These are phyloP conservation scores for Anthopleura xanthogrammica DNA, from an alignment of 92 coral and sea anemone genomes.

Conservation along the genomic window DNA sequence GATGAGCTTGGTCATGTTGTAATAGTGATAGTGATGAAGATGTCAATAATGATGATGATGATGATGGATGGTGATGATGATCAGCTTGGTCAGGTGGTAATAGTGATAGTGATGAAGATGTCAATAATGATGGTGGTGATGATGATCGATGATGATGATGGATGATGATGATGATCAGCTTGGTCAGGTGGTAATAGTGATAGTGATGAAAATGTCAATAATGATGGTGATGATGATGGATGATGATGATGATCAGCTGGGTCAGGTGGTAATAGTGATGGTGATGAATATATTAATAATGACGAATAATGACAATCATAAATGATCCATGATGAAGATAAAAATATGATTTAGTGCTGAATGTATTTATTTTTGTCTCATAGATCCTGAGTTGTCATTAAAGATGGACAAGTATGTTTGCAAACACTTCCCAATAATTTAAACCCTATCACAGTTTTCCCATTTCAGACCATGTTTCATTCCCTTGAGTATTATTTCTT, in stretches of 20 bases:
- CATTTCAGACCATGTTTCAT: too few species aligned
- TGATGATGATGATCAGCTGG: background rate
- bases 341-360: background rate
- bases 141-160: background rate
- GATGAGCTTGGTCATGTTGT: background rate
- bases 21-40: too few species aligned
- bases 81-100: background rate
- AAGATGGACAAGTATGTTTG: conserved; percentile 83
- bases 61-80: background rate
- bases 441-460: too few species aligned
- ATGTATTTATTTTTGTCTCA: background rate
- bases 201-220: background rate
- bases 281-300: background rate
- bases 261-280: background rate
- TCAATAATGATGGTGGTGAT: background rate
- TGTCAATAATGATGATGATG: background rate
- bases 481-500: too few species aligned
- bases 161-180: background rate
- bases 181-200: background rate
- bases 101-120: background rate
- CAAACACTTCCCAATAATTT: too few species aligned
- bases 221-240: background rate
- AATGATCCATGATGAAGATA: too few species aligned
- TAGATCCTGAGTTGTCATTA: conserved; percentile 91
- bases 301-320: background rate